Percentiles rank a stretch among this genome's conserved stretches.
Evolutionary conservation across 2,888 invertebrate species (phyloP).

Genomic region (Heliconius hortense): DNA sequence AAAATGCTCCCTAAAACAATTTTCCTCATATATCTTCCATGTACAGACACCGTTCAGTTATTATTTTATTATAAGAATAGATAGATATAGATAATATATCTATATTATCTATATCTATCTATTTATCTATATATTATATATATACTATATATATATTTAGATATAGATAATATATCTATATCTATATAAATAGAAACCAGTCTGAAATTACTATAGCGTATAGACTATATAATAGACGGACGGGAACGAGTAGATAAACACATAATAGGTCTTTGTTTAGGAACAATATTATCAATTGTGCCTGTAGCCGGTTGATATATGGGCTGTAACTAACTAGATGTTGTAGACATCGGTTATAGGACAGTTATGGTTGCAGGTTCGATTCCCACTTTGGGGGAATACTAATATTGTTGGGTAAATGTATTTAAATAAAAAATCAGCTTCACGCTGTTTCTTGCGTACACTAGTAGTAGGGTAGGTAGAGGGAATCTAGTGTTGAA

Average conservation of each 20-base stretch:
- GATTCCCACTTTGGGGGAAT: not conserved
- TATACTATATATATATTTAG: too few species aligned
- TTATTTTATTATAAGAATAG: too few species aligned
- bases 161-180: not conserved
- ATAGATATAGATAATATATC: not conserved
- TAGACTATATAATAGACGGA: not conserved
- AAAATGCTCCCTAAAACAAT: too few species aligned
- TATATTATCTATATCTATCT: too few species aligned
- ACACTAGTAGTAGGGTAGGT: too few species aligned
- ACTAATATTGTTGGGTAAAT: not conserved
- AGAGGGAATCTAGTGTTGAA: too few species aligned
- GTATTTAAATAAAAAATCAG: too few species aligned
- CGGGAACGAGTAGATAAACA: slow-evolving; percentile 32
- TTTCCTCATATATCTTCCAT: too few species aligned
- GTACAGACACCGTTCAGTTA: too few species aligned
- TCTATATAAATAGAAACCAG: slow-evolving; percentile 5
- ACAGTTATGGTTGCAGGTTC: not conserved
- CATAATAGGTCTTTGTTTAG: slow-evolving; percentile 40
- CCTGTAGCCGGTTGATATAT: slow-evolving; percentile 21
- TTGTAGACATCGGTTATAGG: not conserved
- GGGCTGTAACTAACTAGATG: not conserved
- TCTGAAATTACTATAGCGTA: not conserved
- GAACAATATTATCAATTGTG: slow-evolving; percentile 38
- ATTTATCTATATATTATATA: too few species aligned
- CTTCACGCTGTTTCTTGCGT: too few species aligned